Evolutionary conservation across 2,888 invertebrate species (phyloP).

Genomic region (Luffia ferchaultella): DNA sequence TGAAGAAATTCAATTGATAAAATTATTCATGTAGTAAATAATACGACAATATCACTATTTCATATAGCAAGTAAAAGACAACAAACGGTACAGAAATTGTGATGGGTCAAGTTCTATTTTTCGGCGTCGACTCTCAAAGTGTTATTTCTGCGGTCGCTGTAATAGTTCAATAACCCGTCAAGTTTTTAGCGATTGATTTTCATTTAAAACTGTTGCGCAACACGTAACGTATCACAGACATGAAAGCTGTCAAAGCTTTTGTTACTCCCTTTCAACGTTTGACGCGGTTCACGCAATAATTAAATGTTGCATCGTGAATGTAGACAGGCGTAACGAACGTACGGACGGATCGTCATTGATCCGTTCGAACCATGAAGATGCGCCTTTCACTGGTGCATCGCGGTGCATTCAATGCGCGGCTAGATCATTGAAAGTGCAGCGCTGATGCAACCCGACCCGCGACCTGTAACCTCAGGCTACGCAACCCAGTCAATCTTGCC

Average conservation of each 20-base stretch:
- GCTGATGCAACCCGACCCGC: conserved; percentile 48
- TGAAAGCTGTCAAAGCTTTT: background rate
- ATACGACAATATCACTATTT: no score
- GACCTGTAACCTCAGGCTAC: conserved; percentile 26
- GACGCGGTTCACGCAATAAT: background rate
- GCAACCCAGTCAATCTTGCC: conserved; percentile 14
- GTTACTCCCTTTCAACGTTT: background rate
- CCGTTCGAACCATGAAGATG: conserved; percentile 33
- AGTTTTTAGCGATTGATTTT: background rate
- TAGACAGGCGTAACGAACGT: background rate
- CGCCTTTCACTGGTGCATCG: conserved; percentile 46
- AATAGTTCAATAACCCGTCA: no score
- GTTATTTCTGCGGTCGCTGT: no score
- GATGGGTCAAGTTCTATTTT: no score
- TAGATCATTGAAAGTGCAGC: conserved; percentile 53
- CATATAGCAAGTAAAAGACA: no score
- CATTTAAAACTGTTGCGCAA: background rate
- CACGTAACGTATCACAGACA: background rate
- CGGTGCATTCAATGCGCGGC: background rate
- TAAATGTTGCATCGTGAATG: background rate
- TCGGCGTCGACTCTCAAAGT: no score
- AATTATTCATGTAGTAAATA: no score
- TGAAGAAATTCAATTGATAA: no score
- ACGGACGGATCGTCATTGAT: conserved; percentile 1
- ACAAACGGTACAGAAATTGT: no score